A percentile compares a stretch with the other conserved stretches of the same genome.
Conservation (phyloP, 2,797 vertebrate species). For the Phataginus tricuspis region DNA sequence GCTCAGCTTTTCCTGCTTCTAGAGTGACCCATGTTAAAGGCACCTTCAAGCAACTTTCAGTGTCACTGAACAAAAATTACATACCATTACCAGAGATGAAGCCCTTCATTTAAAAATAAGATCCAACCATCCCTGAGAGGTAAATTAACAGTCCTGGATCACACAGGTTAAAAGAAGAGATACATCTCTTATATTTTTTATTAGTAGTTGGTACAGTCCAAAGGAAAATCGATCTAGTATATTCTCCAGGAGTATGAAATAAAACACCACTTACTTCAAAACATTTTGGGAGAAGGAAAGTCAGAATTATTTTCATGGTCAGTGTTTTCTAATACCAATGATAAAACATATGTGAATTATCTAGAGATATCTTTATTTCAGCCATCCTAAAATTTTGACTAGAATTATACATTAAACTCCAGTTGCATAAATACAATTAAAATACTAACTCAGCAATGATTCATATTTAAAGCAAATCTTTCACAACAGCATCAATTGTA, state of each 20-base stretch:
- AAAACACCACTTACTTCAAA: not conserved
- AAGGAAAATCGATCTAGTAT: not conserved
- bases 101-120: not conserved
- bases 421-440: conserved; percentile 42
- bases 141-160: not conserved
- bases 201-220: not conserved
- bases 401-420: not conserved
- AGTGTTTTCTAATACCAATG: not conserved
- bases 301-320: not conserved
- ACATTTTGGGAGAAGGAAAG: conserved; percentile 3
- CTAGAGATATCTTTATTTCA: not conserved
- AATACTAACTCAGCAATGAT: not conserved
- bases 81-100: not conserved
- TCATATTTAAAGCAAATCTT: not conserved
- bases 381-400: not conserved
- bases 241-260: not conserved
- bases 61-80: not conserved
- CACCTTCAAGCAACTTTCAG: not conserved
- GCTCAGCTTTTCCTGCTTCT: not conserved
- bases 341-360: not conserved
- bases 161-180: not conserved
- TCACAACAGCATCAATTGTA: not conserved
- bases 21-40: not conserved
- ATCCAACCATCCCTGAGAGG: not conserved
- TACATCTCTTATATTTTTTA: not conserved